Conservation (phyloP, 2,888 invertebrate species). For the Pandemis corylana region DNA sequence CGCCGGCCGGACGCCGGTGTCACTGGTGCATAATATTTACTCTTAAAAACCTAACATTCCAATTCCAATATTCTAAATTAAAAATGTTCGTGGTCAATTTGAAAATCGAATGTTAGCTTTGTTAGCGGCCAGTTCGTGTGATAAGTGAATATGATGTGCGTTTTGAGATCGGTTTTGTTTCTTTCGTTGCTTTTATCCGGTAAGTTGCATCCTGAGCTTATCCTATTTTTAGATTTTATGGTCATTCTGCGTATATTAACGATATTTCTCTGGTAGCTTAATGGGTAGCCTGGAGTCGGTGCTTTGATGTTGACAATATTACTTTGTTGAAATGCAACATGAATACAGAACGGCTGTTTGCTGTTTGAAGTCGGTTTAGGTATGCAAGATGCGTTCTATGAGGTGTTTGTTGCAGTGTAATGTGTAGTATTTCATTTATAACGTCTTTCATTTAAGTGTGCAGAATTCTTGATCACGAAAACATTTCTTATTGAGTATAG, state of each 20-base stretch:
- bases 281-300: conserved; percentile 50
- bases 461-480: conserved; percentile 7
- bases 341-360: conserved; percentile 34
- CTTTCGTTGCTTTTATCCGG: conserved; percentile 72
- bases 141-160: conserved; percentile 71
- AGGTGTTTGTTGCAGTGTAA: conserved; percentile 29
- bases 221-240: conserved; percentile 76
- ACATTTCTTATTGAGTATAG: background rate
- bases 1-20: conserved; percentile 53
- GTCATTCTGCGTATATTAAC: conserved; percentile 75
- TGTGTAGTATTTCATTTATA: conserved; percentile 18
- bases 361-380: conserved; percentile 22
- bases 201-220: conserved; percentile 71
- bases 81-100: conserved; percentile 58
- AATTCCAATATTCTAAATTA: conserved; percentile 55
- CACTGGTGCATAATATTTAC: conserved; percentile 55
- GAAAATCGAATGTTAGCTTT: conserved; percentile 44
- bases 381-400: conserved; percentile 34
- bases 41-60: conserved; percentile 55
- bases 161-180: conserved; percentile 64
- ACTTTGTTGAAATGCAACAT: conserved; percentile 32
- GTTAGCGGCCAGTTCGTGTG: conserved; percentile 56
- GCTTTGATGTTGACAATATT: conserved; percentile 55
- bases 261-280: conserved; percentile 63
- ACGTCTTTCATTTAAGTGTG: background rate